phyloP scores from a whole-genome alignment of 2,888 invertebrate species.

The Microctonus brassicae region DNA sequence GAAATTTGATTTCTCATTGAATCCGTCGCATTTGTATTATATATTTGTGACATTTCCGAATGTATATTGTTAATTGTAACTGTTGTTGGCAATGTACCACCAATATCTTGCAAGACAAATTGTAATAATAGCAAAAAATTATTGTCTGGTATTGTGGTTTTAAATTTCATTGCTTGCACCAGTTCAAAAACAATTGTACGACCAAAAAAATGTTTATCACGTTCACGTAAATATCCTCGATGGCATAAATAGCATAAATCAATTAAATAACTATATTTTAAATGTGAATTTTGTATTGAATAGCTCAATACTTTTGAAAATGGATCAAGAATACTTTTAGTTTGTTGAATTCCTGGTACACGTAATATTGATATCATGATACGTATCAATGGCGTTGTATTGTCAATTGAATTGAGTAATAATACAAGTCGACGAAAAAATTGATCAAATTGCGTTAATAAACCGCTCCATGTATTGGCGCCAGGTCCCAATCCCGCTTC shows the following conservation, averaged over 20 bases:
- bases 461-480: constrained; percentile 82
- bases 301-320: constrained; percentile 95
- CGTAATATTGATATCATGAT: constrained; percentile 85
- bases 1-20: constrained; percentile 92
- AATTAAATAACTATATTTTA: constrained; percentile 84
- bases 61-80: constrained; percentile 75
- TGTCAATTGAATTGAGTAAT: constrained; percentile 78
- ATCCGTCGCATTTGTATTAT: constrained; percentile 91
- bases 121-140: constrained; percentile 93
- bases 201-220: constrained; percentile 93
- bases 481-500: constrained; percentile 80
- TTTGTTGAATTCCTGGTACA: constrained; percentile 85
- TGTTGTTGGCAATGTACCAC: constrained; percentile 87
- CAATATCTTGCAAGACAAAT: constrained; percentile 91
- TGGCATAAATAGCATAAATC: constrained; percentile 93
- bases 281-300: constrained; percentile 88
- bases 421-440: constrained; percentile 85
- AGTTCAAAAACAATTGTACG: constrained; percentile 94
- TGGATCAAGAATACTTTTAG: constrained; percentile 91
- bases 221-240: constrained; percentile 88
- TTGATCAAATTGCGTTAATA: constrained; percentile 88
- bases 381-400: constrained; percentile 79
- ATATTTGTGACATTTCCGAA: constrained; percentile 70
- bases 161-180: constrained; percentile 95
- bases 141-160: constrained; percentile 92